Base-by-base conservation (phyloP, 2,797 vertebrate species). In the Esox masquinongy region DNA sequence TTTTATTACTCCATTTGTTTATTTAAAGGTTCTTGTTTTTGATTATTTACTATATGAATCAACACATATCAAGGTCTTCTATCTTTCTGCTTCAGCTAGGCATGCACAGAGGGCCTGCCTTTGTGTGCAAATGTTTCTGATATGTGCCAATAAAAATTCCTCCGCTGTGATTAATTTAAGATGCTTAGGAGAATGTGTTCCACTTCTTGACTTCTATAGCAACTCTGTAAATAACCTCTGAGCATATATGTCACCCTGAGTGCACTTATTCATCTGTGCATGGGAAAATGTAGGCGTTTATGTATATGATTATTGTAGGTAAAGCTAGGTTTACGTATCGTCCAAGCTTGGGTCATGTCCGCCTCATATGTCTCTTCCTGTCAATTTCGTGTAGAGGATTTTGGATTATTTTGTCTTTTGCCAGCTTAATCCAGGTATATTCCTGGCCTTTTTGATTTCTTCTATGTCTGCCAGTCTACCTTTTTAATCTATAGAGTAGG, bases 111-210 rank as follows among this genome's bases (percentile, higher is more conserved):
- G 66, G 34, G 19, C 47, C 16, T 75, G 39, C 59, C 56, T 73
- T 50, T 51, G 61, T n/a, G 71, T 67, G 36, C 68, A 70, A 61
- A 61, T 61, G 56, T 61, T 24, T 61, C 22, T 26, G 22, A n/a
- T 59, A 8, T 24, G 56, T 61, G 56, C 56, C 56, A 61, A 2
- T 61, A 12, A 9, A 61, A 22, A 24, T 26, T 26, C 69, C 68
- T 81, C 75, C 74, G 74, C 24, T 68, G 19, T 56, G 72, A 74
- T 74, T 72, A 29, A 77, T 56, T 61, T 34, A 74, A 50, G 68
- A 76, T 74, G 78, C 80, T 70, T 53, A 64, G 79, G 72, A 75
- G 36, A 81, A 68, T 76, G 36, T 81, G 34, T 79, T 78, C 34
- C 64, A 79, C 68, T 75, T 47, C 43, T 75, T 64, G 24, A 68